These are phyloP conservation scores for Atlantisia rogersi DNA, from an alignment of 2,113 vertebrate species.

Conservation along the genomic window DNA sequence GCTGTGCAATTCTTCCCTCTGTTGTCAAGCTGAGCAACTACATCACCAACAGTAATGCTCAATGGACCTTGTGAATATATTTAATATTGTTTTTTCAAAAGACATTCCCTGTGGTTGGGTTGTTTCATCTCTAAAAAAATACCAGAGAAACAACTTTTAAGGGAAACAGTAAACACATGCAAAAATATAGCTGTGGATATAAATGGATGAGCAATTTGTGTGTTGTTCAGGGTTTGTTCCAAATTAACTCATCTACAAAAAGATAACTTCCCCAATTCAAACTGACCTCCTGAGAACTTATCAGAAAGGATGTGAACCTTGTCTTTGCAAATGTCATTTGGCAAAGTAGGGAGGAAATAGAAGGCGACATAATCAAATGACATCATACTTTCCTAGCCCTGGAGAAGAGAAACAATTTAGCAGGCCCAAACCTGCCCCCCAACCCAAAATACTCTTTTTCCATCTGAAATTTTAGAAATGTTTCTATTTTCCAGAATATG, in stretches of 20 bases:
- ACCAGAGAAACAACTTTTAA: background rate
- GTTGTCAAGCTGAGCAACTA: slow-evolving; percentile 44
- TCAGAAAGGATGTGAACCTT: background rate
- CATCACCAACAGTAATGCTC: background rate
- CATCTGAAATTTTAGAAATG: background rate
- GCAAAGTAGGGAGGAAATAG: background rate
- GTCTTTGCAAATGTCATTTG: background rate
- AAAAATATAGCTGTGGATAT: background rate
- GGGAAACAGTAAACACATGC: background rate
- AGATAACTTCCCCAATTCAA: background rate
- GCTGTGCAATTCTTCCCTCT: slow-evolving; percentile 50
- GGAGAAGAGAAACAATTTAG: background rate
- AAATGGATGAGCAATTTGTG: background rate
- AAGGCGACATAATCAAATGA: background rate
- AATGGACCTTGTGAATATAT: background rate
- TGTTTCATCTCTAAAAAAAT: background rate
- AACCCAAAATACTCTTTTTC: background rate
- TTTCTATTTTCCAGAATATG: background rate
- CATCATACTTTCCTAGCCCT: background rate
- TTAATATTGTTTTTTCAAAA: background rate
- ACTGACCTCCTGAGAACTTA: background rate
- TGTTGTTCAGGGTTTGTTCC: background rate
- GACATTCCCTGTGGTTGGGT: background rate
- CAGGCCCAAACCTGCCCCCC: background rate
- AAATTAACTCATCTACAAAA: background rate